phyloP scores from a whole-genome alignment of 2,113 vertebrate species.

The Pollachius pollachius region DNA sequence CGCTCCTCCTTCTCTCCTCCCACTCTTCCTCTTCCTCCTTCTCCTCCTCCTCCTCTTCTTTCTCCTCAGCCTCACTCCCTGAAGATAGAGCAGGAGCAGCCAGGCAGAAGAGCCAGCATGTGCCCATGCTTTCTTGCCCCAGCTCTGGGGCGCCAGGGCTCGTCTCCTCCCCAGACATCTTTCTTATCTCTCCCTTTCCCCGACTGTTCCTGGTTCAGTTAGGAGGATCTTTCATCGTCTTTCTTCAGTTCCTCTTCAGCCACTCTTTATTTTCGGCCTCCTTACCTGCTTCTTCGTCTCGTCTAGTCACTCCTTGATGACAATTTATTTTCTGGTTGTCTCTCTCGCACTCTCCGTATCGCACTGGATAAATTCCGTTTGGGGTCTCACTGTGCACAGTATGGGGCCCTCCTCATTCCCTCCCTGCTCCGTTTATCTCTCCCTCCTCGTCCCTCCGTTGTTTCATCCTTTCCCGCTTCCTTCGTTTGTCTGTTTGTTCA shows the following conservation, averaged over 20 bases:
- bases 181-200: not conserved
- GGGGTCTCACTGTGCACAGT: not conserved
- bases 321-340: conserved; percentile 17
- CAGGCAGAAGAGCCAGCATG: conserved; percentile 70
- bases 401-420: not conserved
- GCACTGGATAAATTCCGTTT: not conserved
- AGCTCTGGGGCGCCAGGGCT: conserved; percentile 28
- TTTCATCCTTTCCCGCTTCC: too few species aligned
- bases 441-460: too few species aligned
- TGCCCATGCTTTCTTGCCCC: conserved; percentile 45
- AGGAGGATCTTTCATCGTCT: not conserved
- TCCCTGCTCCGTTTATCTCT: not conserved
- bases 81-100: conserved; percentile 65
- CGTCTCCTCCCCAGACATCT: conserved; percentile 9
- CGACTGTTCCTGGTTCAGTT: not conserved
- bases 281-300: conserved; percentile 8
- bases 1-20: not conserved
- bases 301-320: conserved; percentile 25
- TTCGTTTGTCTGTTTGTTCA: too few species aligned
- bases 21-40: too few species aligned
- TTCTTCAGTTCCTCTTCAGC: conserved; percentile 7
- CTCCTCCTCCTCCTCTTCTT: conserved; percentile 15
- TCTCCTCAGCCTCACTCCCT: conserved; percentile 40
- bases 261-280: conserved; percentile 12
- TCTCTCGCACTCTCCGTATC: not conserved